Base-by-base conservation (phyloP, 2,113 vertebrate species). In the Esox niger region DNA sequence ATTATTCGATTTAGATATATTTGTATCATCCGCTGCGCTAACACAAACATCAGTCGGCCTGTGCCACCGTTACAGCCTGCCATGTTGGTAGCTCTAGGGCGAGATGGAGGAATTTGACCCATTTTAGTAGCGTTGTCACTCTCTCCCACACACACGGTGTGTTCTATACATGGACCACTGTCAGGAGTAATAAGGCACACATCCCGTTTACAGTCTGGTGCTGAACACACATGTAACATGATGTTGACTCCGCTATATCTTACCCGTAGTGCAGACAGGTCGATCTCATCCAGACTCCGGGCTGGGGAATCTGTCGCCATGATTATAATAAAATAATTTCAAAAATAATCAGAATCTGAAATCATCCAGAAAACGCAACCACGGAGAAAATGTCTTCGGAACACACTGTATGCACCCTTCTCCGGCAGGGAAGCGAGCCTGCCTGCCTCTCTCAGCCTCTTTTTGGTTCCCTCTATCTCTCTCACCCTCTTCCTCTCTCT, bases 301-400 rank as follows among this genome's bases (percentile, higher is more conserved):
- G 94, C 95, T 23, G 95, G 95, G 68, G 95, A 96, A 81, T 97
- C 95, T 77, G 94, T 96, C 91, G 95, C 94, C 95, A 97, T 97
- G 83, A 93, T 93, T 78, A 74, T 84, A 69, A 71, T 52, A 1
- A 43, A 43, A 43, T 43, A 4, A n/a, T 43, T 1, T 3, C 3
- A 4, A 17, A 38, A 43, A 43, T 43, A 76, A 20, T 75, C 69
- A 46, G 32, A 27, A 27, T 57, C 57, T 20, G 62, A 67, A 61
- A 66, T 33, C 78, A 79, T 80, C 79, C 82, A 32, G 64, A 73
- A 33, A 30, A 23, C n/a, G 17, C 7, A n/a, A 21, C 33, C n/a
- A 56, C 66, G 21, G 8, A 15, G 33, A 30, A 58, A 72, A 77
- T 75, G 81, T 69, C 78, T 68, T 60, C n/a, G 54, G 73, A 76